These are phyloP conservation scores for Ennomos erosarius DNA, from an alignment of 2,888 invertebrate species.

Conservation along the genomic window DNA sequence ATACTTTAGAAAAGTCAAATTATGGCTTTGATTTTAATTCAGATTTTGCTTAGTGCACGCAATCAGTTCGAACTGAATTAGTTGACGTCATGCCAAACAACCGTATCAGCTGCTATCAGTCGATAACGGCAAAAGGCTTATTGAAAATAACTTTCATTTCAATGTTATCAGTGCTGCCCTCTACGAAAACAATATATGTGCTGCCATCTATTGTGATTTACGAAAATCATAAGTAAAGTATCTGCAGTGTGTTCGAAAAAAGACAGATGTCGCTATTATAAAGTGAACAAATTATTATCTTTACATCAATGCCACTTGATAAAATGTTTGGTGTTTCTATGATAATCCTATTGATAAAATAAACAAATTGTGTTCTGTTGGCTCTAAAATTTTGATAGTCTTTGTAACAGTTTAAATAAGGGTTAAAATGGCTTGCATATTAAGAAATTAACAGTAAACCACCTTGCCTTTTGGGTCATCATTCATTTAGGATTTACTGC, in stretches of 20 bases:
- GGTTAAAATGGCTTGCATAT: conserved; percentile 2
- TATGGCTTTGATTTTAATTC: too few species aligned
- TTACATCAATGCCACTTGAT: conserved; percentile 4
- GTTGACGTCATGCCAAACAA: too few species aligned
- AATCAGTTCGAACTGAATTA: too few species aligned
- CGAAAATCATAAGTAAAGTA: not conserved
- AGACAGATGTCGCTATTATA: conserved; percentile 15
- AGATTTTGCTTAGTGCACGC: too few species aligned
- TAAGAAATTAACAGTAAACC: not conserved
- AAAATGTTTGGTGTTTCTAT: conserved; percentile 17
- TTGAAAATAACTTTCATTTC: not conserved
- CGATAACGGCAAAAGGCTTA: not conserved
- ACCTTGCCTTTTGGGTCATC: conserved; percentile 9
- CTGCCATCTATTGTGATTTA: conserved; percentile 14
- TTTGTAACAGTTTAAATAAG: conserved; percentile 1
- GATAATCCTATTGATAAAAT: conserved; percentile 22
- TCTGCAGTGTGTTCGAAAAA: not conserved
- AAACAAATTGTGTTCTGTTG: not conserved
- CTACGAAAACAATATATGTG: not conserved
- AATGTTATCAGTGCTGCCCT: conserved; percentile 9
- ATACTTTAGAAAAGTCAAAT: too few species aligned
- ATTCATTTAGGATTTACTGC: conserved; percentile 24
- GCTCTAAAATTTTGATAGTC: not conserved
- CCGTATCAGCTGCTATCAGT: too few species aligned
- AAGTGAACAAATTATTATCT: conserved; percentile 12